phyloP scores from a whole-genome alignment of 2,888 invertebrate genomes.

The Pristionchus mayeri region DNA sequence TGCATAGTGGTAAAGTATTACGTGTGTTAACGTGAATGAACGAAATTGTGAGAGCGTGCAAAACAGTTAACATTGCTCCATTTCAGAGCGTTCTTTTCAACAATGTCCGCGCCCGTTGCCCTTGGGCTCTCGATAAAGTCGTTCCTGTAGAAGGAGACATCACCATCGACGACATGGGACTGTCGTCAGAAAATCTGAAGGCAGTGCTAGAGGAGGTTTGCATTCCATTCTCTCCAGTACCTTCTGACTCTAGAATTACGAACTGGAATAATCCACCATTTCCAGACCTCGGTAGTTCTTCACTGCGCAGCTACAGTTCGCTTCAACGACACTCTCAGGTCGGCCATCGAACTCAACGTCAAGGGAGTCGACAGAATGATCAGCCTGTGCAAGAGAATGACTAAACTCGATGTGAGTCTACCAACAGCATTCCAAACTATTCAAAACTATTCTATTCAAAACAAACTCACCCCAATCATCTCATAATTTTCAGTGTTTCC shows the following conservation, averaged over 20 bases:
- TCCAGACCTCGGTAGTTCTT: conserved; percentile 85
- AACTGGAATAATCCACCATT: background rate
- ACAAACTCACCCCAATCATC: background rate
- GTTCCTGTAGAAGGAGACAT: conserved; percentile 78
- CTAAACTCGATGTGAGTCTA: conserved; percentile 81
- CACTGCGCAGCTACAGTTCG: conserved; percentile 93
- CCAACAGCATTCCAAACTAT: too few relatives aligned
- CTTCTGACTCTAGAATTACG: background rate
- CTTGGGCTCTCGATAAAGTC: conserved; percentile 77
- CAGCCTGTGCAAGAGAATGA: conserved; percentile 86
- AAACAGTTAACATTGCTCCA: too few relatives aligned
- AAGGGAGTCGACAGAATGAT: conserved; percentile 88
- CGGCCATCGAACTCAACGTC: conserved; percentile 92
- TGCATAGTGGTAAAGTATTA: too few relatives aligned
- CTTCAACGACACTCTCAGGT: conserved; percentile 88
- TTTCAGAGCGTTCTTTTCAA: conserved; percentile 77
- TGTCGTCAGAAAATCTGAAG: conserved; percentile 80
- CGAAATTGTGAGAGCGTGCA: too few relatives aligned
- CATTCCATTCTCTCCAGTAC: background rate
- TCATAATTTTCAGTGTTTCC: conserved; percentile 75
- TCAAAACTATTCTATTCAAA: too few relatives aligned
- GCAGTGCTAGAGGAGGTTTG: conserved; percentile 81
- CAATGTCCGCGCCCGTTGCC: conserved; percentile 75
- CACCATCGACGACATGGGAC: conserved; percentile 77
- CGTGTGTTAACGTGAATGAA: too few relatives aligned